Base-by-base conservation (phyloP, 2,888 invertebrate species). In the Drosophila antonietae region DNA sequence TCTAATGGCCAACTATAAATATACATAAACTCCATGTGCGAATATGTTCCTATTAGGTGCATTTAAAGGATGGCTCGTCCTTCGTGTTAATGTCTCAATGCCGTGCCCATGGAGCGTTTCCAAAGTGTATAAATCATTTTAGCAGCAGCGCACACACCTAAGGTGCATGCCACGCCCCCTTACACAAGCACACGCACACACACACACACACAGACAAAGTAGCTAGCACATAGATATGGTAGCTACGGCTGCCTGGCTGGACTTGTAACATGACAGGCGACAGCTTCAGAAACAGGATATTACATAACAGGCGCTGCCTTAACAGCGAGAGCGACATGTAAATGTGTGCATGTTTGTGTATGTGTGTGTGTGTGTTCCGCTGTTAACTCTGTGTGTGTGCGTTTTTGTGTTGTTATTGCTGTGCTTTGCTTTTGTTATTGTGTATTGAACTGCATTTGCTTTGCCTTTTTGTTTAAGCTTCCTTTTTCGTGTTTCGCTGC, bases 271-370 rank as follows among this genome's bases (percentile, higher is more conserved):
- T 84, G 88, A 88, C 89, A 86, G 73, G 87, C 81, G 81, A 81
- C 87, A 88, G 83, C 86, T 83, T 83, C 77, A 83, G 86, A 83
- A 87, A 81, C 78, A 85, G 84, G 84, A 88, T 86, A 81, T 85
- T 85, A 88, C 84, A 85, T 85, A 85, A 85, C 84, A 89, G 84
- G 84, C 89, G 83, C 86, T 85, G 80, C 72, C 80, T 80, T 75
- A 68, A 76, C 77, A 78, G 76, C 31, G 31, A 39, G 51, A 65
- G 57, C 62, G 62, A 69, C 75, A 80, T 76, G 77, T 70, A 78
- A 75, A 78, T 78, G 71, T 74, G 37, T 58, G 10, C 58, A 10
- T 58, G n/a, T n/a, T 12, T 62, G 35, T 55, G 15, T 33, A 35
- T 46, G 31, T 66, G 43, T 51, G 20, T 37, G 28, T 57, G 23